Percentiles rank a stretch among this genome's conserved stretches.
Conservation (phyloP, 2,797 vertebrate genomes). For the Semotilus atromaculatus region DNA sequence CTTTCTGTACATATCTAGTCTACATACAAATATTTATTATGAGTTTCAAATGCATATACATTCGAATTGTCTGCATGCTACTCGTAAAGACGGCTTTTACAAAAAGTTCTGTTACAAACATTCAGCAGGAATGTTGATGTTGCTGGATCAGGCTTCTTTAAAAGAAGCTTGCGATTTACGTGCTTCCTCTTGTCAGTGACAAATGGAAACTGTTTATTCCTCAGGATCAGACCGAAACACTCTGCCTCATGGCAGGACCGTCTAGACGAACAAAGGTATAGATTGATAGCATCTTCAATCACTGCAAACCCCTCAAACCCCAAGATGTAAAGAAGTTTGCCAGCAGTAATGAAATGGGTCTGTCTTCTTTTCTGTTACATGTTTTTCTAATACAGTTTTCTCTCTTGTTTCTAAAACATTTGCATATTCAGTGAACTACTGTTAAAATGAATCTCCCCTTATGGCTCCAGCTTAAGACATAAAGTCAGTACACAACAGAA, state of each 20-base stretch:
- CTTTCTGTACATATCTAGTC: too few species aligned
- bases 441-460: not conserved
- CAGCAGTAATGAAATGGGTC: not conserved
- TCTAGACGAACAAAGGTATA: constrained; percentile 37
- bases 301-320: constrained; percentile 17
- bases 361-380: not conserved
- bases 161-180: constrained; percentile 24
- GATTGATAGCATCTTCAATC: constrained; percentile 24
- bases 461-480: not conserved
- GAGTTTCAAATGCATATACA: not conserved
- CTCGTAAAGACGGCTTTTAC: not conserved
- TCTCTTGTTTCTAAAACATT: not conserved
- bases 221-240: constrained; percentile 40
- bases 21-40: not conserved
- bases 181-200: constrained; percentile 21
- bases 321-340: not conserved
- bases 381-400: not conserved
- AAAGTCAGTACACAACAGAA: not conserved
- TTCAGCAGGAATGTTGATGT: constrained; percentile 6
- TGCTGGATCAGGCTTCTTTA: constrained; percentile 5
- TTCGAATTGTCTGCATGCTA: not conserved
- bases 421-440: not conserved
- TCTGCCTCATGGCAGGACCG: constrained; percentile 27
- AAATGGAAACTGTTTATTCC: constrained; percentile 32
- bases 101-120: constrained; percentile 1